These are phyloP conservation scores for Lepisosteus osseus DNA, from an alignment of 2,113 vertebrate genomes.

Conservation along the genomic window DNA sequence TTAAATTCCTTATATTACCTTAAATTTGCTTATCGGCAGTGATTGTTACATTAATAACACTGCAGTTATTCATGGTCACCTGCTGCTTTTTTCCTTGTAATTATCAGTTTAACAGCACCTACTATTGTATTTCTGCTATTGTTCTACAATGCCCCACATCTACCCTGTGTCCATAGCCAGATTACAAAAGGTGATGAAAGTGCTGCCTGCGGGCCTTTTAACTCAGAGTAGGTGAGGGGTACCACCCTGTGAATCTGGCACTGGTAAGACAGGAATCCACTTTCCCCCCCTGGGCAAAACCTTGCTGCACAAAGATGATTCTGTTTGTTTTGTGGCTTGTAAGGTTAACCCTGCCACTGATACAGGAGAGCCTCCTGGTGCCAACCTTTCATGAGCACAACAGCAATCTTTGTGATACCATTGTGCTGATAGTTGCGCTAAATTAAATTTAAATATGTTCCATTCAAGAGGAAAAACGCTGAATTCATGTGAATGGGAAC, in stretches of 20 bases:
- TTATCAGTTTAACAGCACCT: not conserved
- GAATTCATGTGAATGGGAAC: constrained; percentile 6
- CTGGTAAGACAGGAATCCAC: constrained; percentile 34
- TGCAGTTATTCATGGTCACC: no score
- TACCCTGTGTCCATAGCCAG: constrained; percentile 43
- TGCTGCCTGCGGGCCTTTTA: constrained; percentile 20
- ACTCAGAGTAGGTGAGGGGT: constrained; percentile 22
- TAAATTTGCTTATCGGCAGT: no score
- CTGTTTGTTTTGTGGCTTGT: constrained; percentile 28
- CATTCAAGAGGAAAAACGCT: constrained; percentile 10
- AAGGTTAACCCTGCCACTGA: not conserved
- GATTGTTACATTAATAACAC: no score
- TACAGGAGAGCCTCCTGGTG: constrained; percentile 15
- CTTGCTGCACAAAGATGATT: constrained; percentile 34
- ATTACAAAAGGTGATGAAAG: constrained; percentile 41
- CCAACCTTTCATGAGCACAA: constrained; percentile 12
- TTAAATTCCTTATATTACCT: no score
- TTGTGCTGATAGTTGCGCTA: constrained; percentile 40
- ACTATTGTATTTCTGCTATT: constrained; percentile 30
- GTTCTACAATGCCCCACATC: constrained; percentile 35
- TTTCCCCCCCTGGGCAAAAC: constrained; percentile 5
- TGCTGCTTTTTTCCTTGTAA: no score
- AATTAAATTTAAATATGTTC: constrained; percentile 34
- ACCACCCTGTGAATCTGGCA: constrained; percentile 30
- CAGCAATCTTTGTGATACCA: constrained; percentile 25